These are phyloP conservation scores for Thamnophis sirtalis DNA, from an alignment of 2,113 vertebrate genomes.

Conservation along the genomic window DNA sequence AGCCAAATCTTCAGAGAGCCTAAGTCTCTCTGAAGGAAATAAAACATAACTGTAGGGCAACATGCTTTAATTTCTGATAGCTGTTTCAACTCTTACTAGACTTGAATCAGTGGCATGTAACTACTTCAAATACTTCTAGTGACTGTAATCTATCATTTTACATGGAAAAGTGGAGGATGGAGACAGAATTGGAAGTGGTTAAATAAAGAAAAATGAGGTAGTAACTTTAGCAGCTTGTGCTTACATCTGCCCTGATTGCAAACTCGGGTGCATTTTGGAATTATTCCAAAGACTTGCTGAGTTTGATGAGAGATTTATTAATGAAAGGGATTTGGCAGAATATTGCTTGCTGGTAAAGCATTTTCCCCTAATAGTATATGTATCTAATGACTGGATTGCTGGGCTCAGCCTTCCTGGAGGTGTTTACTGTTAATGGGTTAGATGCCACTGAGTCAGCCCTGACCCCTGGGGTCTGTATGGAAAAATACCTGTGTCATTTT, in stretches of 20 bases:
- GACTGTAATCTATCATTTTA: not conserved
- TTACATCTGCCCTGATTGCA: not conserved
- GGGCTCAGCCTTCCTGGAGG: not conserved
- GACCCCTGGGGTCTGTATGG: not conserved
- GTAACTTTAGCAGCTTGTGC: not conserved
- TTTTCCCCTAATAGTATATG: not conserved
- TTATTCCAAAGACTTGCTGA: not conserved
- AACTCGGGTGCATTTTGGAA: not conserved
- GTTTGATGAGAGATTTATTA: not conserved
- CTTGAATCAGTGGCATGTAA: not conserved
- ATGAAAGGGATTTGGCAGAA: not conserved
- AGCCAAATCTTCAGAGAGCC: not conserved
- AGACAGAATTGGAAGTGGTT: no score
- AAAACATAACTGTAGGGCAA: not conserved
- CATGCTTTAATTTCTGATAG: not conserved
- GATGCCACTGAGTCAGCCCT: not conserved
- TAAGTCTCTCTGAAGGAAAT: not conserved
- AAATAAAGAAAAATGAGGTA: not conserved
- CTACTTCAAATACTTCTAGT: not conserved
- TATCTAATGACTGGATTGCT: not conserved
- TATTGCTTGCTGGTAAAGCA: not conserved
- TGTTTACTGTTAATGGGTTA: not conserved
- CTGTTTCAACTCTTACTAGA: not conserved
- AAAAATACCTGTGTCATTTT: not conserved
- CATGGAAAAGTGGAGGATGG: not conserved